phyloP scores from a whole-genome alignment of 1,140 invertebrate genomes.

The Armadillidium nasatum region DNA sequence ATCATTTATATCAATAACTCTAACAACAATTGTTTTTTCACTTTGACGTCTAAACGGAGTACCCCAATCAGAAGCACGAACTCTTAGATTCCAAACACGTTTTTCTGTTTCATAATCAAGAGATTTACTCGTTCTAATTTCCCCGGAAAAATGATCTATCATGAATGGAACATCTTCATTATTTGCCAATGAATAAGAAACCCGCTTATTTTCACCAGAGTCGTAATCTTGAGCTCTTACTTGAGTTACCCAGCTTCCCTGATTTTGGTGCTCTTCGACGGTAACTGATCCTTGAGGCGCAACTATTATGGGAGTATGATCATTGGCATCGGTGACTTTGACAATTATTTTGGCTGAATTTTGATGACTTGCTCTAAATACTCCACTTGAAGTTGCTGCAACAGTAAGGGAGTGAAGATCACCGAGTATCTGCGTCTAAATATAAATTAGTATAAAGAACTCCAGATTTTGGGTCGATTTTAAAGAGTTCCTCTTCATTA shows the following conservation, averaged over 20 bases:
- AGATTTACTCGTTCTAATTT: slow-evolving; percentile 71
- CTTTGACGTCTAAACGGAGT: slow-evolving; percentile 81
- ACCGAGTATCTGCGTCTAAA: slow-evolving; percentile 83
- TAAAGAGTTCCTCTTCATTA: slow-evolving; percentile 82
- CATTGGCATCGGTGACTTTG: slow-evolving; percentile 80
- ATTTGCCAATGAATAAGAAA: slow-evolving; percentile 89
- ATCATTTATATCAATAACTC: slow-evolving; percentile 82
- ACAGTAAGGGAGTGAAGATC: slow-evolving; percentile 84
- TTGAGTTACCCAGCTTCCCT: slow-evolving; percentile 73
- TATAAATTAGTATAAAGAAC: slow-evolving; percentile 76
- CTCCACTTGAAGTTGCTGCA: slow-evolving; percentile 79
- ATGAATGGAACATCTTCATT: slow-evolving; percentile 84
- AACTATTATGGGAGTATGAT: slow-evolving; percentile 86
- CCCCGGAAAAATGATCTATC: slow-evolving; percentile 89
- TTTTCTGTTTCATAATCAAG: slow-evolving; percentile 90
- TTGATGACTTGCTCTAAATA: slow-evolving; percentile 71
- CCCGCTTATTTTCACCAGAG: slow-evolving; percentile 86
- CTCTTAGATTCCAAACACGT: slow-evolving; percentile 70
- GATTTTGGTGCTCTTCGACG: slow-evolving; percentile 77
- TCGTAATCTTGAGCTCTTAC: slow-evolving; percentile 84
- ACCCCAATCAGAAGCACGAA: slow-evolving; percentile 92
- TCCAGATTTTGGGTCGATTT: slow-evolving; percentile 78
- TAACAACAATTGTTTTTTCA: slow-evolving; percentile 75
- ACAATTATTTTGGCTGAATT: slow-evolving; percentile 83
- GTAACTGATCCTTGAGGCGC: slow-evolving; percentile 54